Evolutionary conservation across 2,888 invertebrate species (phyloP), one percentile per base, ranked within the genome.

Genomic region (Eristalis arbustorum): DNA sequence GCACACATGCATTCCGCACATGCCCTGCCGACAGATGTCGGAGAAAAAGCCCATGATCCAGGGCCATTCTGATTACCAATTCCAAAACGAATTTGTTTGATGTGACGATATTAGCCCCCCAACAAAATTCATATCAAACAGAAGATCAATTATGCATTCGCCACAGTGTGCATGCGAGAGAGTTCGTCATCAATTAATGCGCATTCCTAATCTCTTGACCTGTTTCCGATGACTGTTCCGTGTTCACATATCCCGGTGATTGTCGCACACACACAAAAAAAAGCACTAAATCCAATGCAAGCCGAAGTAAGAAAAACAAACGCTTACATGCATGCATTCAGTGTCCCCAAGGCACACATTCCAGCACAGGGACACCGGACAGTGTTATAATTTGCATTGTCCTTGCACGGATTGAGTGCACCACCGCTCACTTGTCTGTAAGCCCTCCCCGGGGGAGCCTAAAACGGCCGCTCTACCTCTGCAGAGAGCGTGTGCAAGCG

Each of bases 61-160:
- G 49, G 49, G 18, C 49, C 59, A 59, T 14, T 59, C 23, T 28
- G 25, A 59, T 59, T 59, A 59, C 25, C 25, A 23, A 28, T 59
- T 28, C 25, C 5, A 23, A 59, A 59, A 59, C 25, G 56, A 56
- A 56, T 56, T 56, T 56, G 59, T 25, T 59, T 59, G 59, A 28
- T 59, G 59, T 25, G 59, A 59, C 59, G 59, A 28, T 49, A 18
- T 18, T 18, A 18, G 49, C 14, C 25, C 25, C 10, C 59, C 2
- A 59, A 25, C 59, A 59, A 59, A 59, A 59, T 49, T 49, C 49
- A 49, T 49, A 49, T 59, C 59, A 59, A 59, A 25, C 59, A 59
- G 59, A 25, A 59, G 25, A 59, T 59, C 25, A 59, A 59, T 59
- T 59, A 59, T 28, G 11, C 59, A 59, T 59, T 59, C 59, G 18